These are phyloP conservation scores for Melikaiella ostensackeni DNA, from an alignment of 2,888 invertebrate genomes.

Conservation along the genomic window DNA sequence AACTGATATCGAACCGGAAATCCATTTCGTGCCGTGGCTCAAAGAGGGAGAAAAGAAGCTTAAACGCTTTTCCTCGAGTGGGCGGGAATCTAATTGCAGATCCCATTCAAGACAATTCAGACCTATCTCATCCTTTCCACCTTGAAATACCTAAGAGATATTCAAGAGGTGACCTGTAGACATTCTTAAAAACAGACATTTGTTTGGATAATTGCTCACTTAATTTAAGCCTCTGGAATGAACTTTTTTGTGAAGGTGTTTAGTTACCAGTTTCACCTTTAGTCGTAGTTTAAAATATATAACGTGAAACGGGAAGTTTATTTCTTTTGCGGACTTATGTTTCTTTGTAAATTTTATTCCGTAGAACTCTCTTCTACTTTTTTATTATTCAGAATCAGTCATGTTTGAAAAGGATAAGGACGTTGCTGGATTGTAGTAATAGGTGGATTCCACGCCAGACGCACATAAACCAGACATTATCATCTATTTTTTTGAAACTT, in stretches of 20 bases:
- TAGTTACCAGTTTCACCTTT: no score
- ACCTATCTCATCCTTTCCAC: not conserved
- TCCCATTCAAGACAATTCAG: not conserved
- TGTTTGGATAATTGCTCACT: not conserved
- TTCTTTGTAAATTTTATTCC: not conserved
- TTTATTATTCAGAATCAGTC: no score
- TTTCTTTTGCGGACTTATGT: no score
- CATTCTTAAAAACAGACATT: not conserved
- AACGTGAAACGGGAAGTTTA: no score
- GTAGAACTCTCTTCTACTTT: not conserved
- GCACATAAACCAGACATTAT: no score
- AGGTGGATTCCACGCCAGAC: no score
- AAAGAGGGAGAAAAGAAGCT: not conserved
- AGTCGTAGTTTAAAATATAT: no score
- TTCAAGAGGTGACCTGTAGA: not conserved
- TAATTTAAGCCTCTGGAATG: no score
- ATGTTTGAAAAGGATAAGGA: no score
- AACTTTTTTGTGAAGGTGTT: no score
- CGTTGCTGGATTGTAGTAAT: no score
- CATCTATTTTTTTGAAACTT: no score
- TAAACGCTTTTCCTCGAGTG: not conserved
- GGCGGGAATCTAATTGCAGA: constrained; percentile 1
- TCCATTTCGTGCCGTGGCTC: not conserved
- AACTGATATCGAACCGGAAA: not conserved
- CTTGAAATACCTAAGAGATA: not conserved